Conservation (phyloP, 2,113 vertebrate genomes). For the Lepus americanus region DNA sequence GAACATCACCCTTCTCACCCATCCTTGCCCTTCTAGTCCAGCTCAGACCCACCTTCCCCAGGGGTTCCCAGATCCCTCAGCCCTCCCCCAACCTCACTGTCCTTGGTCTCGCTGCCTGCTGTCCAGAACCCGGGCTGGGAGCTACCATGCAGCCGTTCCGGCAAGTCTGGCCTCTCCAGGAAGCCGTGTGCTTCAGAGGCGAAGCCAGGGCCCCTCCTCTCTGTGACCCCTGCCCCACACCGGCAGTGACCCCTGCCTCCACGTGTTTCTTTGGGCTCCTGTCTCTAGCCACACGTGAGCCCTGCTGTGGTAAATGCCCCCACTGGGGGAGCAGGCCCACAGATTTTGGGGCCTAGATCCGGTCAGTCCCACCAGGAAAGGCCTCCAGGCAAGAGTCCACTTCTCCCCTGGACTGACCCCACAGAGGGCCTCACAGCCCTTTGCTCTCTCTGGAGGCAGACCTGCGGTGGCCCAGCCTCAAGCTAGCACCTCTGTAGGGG, state of each 20-base stretch:
- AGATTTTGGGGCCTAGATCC: not conserved
- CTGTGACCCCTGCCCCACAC: not conserved
- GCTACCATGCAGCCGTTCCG: not conserved
- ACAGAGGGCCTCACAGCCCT: not conserved
- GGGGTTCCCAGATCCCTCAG: not conserved
- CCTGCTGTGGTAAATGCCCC: not conserved
- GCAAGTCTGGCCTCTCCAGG: not conserved
- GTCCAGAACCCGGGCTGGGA: not conserved
- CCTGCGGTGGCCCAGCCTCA: not conserved
- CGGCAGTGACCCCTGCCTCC: not conserved
- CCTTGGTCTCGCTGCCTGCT: not conserved
- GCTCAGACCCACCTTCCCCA: not conserved
- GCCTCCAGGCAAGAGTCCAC: not conserved
- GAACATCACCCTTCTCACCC: not conserved
- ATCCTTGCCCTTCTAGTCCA: not conserved
- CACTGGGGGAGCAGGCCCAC: not conserved
- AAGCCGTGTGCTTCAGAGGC: not conserved
- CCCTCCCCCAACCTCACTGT: not conserved
- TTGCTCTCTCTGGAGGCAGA: not conserved
- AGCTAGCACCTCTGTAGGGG: not conserved
- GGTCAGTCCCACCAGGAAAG: not conserved
- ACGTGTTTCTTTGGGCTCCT: fast-evolving
- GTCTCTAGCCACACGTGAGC: not conserved
- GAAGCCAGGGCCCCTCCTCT: not conserved
- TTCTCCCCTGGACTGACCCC: not conserved